Base-by-base conservation (phyloP, 2,888 invertebrate genomes). In the Urechis unicinctus region DNA sequence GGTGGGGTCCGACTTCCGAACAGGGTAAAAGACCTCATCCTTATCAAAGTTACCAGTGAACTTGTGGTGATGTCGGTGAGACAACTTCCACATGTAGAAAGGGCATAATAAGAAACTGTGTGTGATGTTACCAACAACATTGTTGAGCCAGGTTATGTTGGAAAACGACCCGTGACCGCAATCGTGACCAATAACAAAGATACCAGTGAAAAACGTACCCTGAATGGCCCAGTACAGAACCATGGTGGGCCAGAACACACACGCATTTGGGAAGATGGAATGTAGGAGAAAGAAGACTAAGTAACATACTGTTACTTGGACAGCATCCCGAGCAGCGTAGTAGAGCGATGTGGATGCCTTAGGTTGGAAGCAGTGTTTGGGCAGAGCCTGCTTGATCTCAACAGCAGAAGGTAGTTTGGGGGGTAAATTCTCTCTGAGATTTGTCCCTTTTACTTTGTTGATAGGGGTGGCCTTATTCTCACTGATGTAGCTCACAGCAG, bases 121-220 rank as follows among this genome's bases (percentile, higher is more conserved):
- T 6, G 64, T 58, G 21, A 72, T 26, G 3, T 65, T 69, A 2
- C 75, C 75, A 13, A 69, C 55, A 13, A 68, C 45, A 48, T 72
- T 69, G 53, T 75, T 73, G 43, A 74, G 51, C 31, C 66, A 46
- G 17, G 58, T 57, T 54, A 66, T 60, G 50, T 63, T 62, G 13
- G 71, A 72, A 60, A 73, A 75, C 1, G 73, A 73, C 2, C 68
- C 68, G 55, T 75, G 75, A 0, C 73, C 72, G 52, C 72, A 72
- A 56, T 74, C 73, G 51, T 74, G 74, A 21, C 74, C 74, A 2
- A 71, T 52, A 1, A 73, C 72, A 60, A 74, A 74, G 9, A 75
- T 21, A 0, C 68, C 68, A 25, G 69, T 70, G 52, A 73, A 69
- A 30, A 72, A 50, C 1, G 73, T 72, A 25, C 75, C 75, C 57